phyloP scores from a whole-genome alignment of 2,888 invertebrate genomes.

The Esperia sulphurella region DNA sequence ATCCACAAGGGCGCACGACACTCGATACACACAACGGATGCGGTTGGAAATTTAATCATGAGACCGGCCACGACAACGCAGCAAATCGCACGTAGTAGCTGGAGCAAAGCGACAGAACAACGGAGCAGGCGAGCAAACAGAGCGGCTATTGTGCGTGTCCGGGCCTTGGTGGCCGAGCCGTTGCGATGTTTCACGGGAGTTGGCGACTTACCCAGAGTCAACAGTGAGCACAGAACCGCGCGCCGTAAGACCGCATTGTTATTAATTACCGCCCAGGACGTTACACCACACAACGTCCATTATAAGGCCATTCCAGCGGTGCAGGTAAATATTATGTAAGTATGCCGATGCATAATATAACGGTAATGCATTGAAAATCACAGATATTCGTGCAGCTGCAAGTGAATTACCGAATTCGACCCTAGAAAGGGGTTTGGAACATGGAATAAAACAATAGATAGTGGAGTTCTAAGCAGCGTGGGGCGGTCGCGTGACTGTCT shows the following conservation, averaged over 20 bases:
- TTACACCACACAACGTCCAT: conserved; percentile 17
- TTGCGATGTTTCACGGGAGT: conserved; percentile 49
- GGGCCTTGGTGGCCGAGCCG: conserved; percentile 39
- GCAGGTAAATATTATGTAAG: conserved; percentile 9
- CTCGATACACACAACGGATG: background rate
- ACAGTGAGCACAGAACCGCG: conserved; percentile 30
- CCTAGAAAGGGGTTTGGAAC: conserved; percentile 25
- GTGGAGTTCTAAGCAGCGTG: conserved; percentile 35
- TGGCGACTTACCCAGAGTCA: conserved; percentile 52
- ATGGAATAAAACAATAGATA: conserved; percentile 50
- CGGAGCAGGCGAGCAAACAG: conserved; percentile 44
- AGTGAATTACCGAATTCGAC: conserved; percentile 23
- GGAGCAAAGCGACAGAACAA: conserved; percentile 26
- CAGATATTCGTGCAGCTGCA: conserved; percentile 11
- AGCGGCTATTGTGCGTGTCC: conserved; percentile 61
- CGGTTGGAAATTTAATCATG: conserved; percentile 54
- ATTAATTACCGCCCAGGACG: conserved; percentile 33
- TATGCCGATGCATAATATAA: conserved; percentile 15
- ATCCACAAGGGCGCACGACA: background rate
- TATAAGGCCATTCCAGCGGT: conserved; percentile 14
- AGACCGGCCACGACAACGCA: conserved; percentile 43
- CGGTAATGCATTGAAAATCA: conserved; percentile 10
- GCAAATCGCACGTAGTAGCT: conserved; percentile 37
- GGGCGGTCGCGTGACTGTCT: conserved; percentile 65
- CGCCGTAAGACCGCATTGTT: conserved; percentile 38